Conservation (phyloP, 2,113 vertebrate genomes). For the Poeciliopsis retropinna region DNA sequence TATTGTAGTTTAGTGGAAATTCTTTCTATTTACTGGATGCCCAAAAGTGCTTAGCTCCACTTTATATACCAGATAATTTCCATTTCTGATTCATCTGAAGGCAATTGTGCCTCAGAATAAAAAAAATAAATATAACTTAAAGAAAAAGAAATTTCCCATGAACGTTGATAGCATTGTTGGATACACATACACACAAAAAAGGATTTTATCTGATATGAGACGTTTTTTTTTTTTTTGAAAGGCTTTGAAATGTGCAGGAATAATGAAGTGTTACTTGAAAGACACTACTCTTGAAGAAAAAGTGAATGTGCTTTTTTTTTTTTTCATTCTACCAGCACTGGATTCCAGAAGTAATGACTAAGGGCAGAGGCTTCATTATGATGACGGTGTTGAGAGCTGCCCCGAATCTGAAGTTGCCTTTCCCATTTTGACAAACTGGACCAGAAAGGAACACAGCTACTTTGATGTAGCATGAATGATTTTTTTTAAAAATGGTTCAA, state of each 20-base stretch:
- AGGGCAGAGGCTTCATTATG: constrained; percentile 62
- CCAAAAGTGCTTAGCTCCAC: background rate
- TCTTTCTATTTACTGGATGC: background rate
- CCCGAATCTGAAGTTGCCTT: too few species aligned
- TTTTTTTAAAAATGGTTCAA: too few species aligned
- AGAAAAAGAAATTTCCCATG: background rate
- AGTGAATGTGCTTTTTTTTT: constrained; percentile 45
- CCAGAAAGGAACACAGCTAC: too few species aligned
- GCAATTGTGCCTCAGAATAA: background rate
- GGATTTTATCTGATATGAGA: background rate
- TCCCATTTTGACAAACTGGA: too few species aligned
- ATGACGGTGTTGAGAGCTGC: constrained; percentile 13
- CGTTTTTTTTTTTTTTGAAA: background rate
- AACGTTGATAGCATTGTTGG: background rate
- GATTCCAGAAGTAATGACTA: constrained; percentile 62
- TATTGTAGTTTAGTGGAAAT: too few species aligned
- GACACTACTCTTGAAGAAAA: constrained; percentile 57
- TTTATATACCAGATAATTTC: background rate
- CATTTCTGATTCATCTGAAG: background rate
- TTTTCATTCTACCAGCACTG: background rate
- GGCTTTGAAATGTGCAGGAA: constrained; percentile 47
- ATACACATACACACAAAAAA: background rate
- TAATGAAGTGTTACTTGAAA: constrained; percentile 69
- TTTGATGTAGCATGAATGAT: too few species aligned
- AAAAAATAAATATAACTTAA: background rate